These are phyloP conservation scores for Diadema setosum DNA, from an alignment of 35 echinoderm and acorn worm genomes.

Conservation along the genomic window DNA sequence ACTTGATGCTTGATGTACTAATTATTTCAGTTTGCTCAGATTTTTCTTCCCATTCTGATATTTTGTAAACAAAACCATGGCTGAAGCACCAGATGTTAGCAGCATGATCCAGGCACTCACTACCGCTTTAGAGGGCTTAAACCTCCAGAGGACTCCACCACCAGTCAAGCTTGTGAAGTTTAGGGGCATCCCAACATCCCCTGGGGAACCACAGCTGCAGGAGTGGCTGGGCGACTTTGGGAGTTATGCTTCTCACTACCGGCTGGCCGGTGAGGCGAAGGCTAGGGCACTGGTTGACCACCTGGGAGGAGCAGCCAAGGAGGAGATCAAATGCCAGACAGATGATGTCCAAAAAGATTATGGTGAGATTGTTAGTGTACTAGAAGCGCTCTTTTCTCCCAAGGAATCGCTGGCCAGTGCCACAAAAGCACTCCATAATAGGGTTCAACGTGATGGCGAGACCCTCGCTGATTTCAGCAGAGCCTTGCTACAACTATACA, in stretches of 20 bases:
- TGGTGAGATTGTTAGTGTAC: background rate
- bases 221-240: background rate
- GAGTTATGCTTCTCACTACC: background rate
- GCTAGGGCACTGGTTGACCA: background rate
- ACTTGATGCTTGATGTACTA: too few relatives aligned
- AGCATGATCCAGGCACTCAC: background rate
- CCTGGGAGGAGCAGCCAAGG: background rate
- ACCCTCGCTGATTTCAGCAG: constrained; percentile 2
- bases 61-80: background rate
- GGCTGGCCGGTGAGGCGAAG: background rate
- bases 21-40: background rate
- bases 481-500: background rate
- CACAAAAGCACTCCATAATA: constrained; percentile 17
- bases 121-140: background rate
- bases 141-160: background rate
- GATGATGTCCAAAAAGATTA: background rate
- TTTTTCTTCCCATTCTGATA: background rate
- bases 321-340: background rate
- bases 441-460: background rate
- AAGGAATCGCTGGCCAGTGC: too few relatives aligned
- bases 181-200: background rate
- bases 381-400: background rate
- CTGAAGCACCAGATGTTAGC: background rate
- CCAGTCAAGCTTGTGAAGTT: constrained; percentile 10
- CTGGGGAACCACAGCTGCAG: background rate